Conservation (phyloP, 2,888 invertebrate genomes). For the Hyalella azteca region DNA sequence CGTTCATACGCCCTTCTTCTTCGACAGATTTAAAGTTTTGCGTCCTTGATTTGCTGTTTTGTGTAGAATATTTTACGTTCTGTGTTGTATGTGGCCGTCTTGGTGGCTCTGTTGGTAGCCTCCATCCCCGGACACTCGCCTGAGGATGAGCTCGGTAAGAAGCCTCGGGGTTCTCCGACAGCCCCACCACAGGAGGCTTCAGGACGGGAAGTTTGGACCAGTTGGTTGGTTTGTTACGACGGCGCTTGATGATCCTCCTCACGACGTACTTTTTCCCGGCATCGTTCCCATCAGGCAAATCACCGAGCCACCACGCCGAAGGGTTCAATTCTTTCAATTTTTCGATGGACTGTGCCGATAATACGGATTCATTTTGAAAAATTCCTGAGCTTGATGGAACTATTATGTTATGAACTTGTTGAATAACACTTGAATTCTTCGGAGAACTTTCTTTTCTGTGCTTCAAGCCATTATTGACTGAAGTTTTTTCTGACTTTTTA, state of each 20-base stretch:
- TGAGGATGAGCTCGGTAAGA: neutral
- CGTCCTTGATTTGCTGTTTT: no score
- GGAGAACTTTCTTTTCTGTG: neutral
- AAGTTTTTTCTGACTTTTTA: no score
- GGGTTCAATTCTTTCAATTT: neutral
- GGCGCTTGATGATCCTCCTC: neutral
- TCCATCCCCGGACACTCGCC: neutral
- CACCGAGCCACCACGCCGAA: neutral
- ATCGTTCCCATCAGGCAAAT: neutral
- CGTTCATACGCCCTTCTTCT: neutral
- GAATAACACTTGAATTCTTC: neutral
- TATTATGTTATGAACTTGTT: constrained; percentile 6
- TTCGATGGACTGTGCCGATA: neutral
- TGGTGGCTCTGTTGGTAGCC: neutral
- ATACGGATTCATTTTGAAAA: neutral
- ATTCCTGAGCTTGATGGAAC: neutral
- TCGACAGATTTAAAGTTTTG: no score
- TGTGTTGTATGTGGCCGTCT: neutral
- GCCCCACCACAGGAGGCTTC: neutral
- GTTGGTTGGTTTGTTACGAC: neutral
- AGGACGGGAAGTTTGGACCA: neutral
- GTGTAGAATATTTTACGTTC: no score
- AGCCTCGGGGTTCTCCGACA: neutral
- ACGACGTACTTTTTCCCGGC: neutral
- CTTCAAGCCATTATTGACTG: no score